Evolutionary conservation across 2,797 vertebrate genomes (phyloP), one percentile per base, ranked within the genome.

Genomic region (Parambassis ranga): DNA sequence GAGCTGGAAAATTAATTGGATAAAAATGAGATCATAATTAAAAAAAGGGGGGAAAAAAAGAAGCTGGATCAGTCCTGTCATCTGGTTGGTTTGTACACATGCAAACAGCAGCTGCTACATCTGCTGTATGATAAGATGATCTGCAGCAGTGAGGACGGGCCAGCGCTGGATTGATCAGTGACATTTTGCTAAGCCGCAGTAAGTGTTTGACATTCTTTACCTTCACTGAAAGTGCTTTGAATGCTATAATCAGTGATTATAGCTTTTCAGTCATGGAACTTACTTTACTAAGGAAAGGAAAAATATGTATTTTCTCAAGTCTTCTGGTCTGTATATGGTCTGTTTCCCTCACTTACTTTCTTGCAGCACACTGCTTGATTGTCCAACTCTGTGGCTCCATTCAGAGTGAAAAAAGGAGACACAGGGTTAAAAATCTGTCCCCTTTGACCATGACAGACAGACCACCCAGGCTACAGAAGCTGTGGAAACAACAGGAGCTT

Each of bases 401-500:
- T 82, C 43, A 74, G 10, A 31, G 39, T 3, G 44, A 78, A 71
- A 63, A 52, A 51, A 16, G 26, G 24, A 57, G 39, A 57, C 41
- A 22, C 30, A 24, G 51, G 57, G 48, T 48, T 57, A 66, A 28
- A n/a, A 5, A 44, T 61, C 38, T 53, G 37, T 61, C 43, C 37
- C 67, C 71, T 74, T 66, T 79, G 63, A 68, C 65, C 27, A 31
- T 46, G 43, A 57, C 46, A 64, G 26, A 47, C 44, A 67, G 70
- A 69, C 70, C 75, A 71, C 74, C 65, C 75, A 60, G 61, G 32
- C 28, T 37, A 43, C 50, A 62, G 57, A 48, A 74, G 42, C 32
- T 52, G 32, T 36, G 58, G 65, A 68, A 75, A 80, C 76, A 82
- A 68, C 33, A 28, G 39, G 18, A 44, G 16, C 62, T 41, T 46